Evolutionary conservation across 2,888 invertebrate genomes (phyloP).

Genomic region (Drosophila kambysellisi): DNA sequence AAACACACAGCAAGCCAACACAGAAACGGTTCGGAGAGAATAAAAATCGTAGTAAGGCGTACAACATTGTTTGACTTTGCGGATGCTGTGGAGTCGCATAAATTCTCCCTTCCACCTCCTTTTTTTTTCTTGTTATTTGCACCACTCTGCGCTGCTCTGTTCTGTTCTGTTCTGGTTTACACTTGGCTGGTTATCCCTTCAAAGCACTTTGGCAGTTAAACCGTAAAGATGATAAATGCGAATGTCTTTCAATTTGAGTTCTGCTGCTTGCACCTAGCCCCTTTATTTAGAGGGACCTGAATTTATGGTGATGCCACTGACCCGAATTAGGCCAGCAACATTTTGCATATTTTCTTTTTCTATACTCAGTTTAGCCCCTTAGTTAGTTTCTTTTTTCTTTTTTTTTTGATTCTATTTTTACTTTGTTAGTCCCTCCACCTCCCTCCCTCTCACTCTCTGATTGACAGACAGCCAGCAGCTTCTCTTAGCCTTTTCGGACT

Average conservation of each 20-base stretch:
- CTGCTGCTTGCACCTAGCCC: conserved; percentile 47
- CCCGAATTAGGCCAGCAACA: conserved; percentile 63
- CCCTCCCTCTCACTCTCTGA: conserved; percentile 37
- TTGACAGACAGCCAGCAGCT: conserved; percentile 56
- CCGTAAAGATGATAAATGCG: conserved; percentile 79
- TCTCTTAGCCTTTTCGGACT: conserved; percentile 13
- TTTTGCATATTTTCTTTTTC: conserved; percentile 60
- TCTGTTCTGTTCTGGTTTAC: conserved; percentile 46
- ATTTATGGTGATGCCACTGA: conserved; percentile 56
- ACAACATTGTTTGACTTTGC: conserved; percentile 80
- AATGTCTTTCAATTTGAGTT: conserved; percentile 78
- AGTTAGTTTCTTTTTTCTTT: conserved; percentile 3
- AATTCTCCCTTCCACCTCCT: conserved; percentile 8
- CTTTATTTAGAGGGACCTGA: conserved; percentile 26
- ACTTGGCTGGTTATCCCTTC: conserved; percentile 67
- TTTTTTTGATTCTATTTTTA: neutral
- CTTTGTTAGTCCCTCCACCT: neutral
- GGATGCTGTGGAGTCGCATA: conserved; percentile 48
- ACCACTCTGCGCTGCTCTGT: conserved; percentile 2
- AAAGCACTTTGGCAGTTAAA: conserved; percentile 78
- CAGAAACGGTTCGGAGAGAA: conserved; percentile 32
- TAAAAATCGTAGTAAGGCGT: conserved; percentile 70
- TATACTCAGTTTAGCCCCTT: conserved; percentile 21
- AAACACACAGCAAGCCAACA: conserved; percentile 43
- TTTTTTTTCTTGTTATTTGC: conserved; percentile 44